Percentiles rank a stretch among this genome's conserved stretches.
Conservation (phyloP, 2,888 invertebrate genomes). For the Escarpia spicata region DNA sequence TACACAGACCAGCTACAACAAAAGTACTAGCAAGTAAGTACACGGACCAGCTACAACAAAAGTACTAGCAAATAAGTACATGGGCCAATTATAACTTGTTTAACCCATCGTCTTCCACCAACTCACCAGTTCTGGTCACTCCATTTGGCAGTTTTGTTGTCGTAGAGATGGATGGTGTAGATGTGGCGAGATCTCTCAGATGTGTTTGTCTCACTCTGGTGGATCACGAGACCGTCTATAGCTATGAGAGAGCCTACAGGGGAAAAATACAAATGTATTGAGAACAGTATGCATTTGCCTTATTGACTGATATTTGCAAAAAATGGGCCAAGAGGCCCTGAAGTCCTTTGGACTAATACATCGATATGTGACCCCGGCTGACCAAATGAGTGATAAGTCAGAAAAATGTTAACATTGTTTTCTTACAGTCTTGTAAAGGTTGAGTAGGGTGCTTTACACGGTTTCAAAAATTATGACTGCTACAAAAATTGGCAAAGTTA, state of each 20-base stretch:
- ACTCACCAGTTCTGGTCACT: slow-evolving; percentile 48
- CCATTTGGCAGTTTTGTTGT: slow-evolving; percentile 76
- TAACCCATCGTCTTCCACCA: background rate
- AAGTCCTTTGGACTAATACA: too few species aligned
- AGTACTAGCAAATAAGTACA: background rate
- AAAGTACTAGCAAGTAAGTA: too few species aligned
- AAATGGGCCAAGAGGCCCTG: too few species aligned
- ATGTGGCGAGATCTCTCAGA: slow-evolving; percentile 87
- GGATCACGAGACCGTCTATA: slow-evolving; percentile 92
- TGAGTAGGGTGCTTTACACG: too few species aligned
- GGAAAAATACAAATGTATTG: background rate
- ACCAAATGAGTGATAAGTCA: too few species aligned
- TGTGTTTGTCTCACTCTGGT: slow-evolving; percentile 87
- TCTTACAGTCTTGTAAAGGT: too few species aligned
- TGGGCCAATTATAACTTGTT: background rate
- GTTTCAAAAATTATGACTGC: too few species aligned
- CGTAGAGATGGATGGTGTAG: slow-evolving; percentile 94
- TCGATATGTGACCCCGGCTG: too few species aligned
- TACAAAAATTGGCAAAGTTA: too few species aligned
- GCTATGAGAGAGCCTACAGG: slow-evolving; percentile 70
- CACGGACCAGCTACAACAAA: background rate
- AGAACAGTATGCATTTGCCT: background rate
- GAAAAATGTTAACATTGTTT: too few species aligned
- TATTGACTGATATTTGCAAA: too few species aligned
- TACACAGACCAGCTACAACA: too few species aligned